Conservation (phyloP, 1,140 invertebrate genomes). For the Ips typographus region DNA sequence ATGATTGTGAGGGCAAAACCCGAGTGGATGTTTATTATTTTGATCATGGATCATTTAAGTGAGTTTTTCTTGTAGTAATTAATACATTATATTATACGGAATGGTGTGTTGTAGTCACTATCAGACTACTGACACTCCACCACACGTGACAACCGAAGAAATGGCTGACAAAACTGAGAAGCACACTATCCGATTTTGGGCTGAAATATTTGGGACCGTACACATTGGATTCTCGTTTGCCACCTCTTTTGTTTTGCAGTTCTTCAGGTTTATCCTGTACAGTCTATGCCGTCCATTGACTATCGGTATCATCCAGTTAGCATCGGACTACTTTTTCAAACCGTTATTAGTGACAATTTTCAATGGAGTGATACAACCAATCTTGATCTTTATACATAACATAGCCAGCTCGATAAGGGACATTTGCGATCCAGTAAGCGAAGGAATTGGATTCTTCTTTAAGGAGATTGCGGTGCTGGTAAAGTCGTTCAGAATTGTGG, state of each 20-base stretch:
- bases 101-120: conserved; percentile 52
- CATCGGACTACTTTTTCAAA: conserved; percentile 68
- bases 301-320: conserved; percentile 61
- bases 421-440: conserved; percentile 62
- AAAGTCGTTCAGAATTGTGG: conserved; percentile 54
- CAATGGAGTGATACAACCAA: conserved; percentile 65
- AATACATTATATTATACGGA: too few species aligned
- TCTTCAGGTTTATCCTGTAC: conserved; percentile 59
- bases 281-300: conserved; percentile 61
- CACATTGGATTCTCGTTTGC: conserved; percentile 63
- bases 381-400: conserved; percentile 64
- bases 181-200: conserved; percentile 64
- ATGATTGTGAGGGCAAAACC: conserved; percentile 43
- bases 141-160: conserved; percentile 58
- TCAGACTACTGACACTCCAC: conserved; percentile 62
- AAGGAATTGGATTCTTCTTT: conserved; percentile 56
- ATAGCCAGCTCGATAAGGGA: conserved; percentile 61
- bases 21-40: conserved; percentile 67
- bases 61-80: conserved; percentile 1
- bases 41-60: conserved; percentile 66
- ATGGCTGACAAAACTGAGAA: conserved; percentile 60
- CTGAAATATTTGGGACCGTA: conserved; percentile 64
- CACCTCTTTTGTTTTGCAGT: conserved; percentile 63
- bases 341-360: conserved; percentile 64
- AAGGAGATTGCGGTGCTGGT: conserved; percentile 54